A percentile compares a stretch with the other conserved stretches of the same genome.
phyloP scores from a whole-genome alignment of 2,888 invertebrate genomes.

The Tolmerus cingulatus region DNA sequence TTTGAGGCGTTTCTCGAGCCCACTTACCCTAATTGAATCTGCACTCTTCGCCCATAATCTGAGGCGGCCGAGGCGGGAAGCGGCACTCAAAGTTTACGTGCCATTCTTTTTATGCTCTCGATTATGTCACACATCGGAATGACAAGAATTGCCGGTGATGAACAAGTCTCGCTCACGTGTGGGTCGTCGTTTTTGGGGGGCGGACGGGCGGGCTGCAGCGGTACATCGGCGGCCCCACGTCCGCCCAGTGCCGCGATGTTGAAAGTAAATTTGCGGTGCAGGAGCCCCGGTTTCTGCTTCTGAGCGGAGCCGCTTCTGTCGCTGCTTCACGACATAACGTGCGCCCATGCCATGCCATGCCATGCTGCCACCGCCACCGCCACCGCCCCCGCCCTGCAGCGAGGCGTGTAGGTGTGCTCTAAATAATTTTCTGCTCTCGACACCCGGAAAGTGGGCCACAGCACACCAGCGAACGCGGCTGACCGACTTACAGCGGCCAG shows the following conservation, averaged over 20 bases:
- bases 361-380: no score
- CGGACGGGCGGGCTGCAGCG: not conserved
- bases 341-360: not conserved
- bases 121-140: constrained; percentile 42
- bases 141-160: constrained; percentile 35
- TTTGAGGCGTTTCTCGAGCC: not conserved
- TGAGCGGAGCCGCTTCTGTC: not conserved
- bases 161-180: not conserved
- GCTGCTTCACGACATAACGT: not conserved
- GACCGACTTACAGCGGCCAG: constrained; percentile 17
- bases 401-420: constrained; percentile 34
- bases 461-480: not conserved
- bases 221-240: not conserved
- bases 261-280: constrained; percentile 5
- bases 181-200: not conserved
- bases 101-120: constrained; percentile 9
- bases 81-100: not conserved
- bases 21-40: constrained; percentile 16
- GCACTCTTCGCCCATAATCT: not conserved
- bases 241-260: not conserved
- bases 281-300: not conserved
- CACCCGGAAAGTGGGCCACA: constrained; percentile 31
- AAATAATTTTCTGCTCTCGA: constrained; percentile 32
- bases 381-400: not conserved
- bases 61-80: not conserved